Base-by-base conservation (phyloP, 2,113 vertebrate species). In the Charadrius vociferus region DNA sequence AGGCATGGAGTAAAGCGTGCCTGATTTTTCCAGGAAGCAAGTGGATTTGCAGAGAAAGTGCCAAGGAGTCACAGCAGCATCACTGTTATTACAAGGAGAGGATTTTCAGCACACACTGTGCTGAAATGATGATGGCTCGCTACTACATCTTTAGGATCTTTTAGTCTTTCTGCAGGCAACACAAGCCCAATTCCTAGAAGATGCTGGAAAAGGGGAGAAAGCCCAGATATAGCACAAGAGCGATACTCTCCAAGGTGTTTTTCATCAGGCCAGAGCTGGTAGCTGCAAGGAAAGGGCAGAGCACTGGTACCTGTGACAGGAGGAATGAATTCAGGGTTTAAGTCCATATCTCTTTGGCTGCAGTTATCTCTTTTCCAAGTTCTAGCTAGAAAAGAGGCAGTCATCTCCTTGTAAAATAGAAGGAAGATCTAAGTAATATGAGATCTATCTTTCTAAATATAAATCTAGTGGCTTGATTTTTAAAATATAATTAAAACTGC, bases 1-100 rank as follows among this genome's bases (percentile, higher is more conserved):
- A 70, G 78, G 66, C 85, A 39, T 8, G 3, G 61, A 87, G 32
- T 62, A 61, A 10, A 89, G 50, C 2, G 0, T 77, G 89, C 43
- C 52, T 95, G 91, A 88, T 62, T 96, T 95, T 97, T 95, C 96
- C 93, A 95, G 66, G 74, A 95, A 95, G 65, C 81, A 91, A 95
- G 91, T 95, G 88, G 56, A 68, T 96, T 94, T 96, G 74, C 62
- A 90, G 70, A 91, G 84, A 66, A 91, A 85, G 78, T 81, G 86
- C 78, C 89, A 85, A 95, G 53, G 50, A 95, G 58, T 93, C 87
- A 85, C 84, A 91, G 78, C 74, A 87, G 86, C 63, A 65, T 82
- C 49, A 27, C 58, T 93, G 18, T 59, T 95, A 77, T 79, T 91
- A 92, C 52, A 84, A 73, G 59, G 56, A 93, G 22, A 13, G 23